Conservation (phyloP, 2,888 invertebrate genomes). For the Synergus japonicus region DNA sequence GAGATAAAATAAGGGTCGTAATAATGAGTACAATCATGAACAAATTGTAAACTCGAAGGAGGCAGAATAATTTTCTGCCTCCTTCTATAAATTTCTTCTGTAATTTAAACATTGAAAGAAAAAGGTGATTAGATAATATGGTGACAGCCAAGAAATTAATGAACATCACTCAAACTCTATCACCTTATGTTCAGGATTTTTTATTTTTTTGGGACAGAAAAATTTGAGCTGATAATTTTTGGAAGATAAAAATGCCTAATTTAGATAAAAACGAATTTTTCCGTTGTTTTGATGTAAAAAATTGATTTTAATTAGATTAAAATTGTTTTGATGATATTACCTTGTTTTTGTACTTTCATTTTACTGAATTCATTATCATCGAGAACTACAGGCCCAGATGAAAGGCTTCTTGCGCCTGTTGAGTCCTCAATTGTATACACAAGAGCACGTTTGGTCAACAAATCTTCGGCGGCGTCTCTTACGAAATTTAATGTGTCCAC, state of each 20-base stretch:
- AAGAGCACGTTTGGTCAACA: slow-evolving; percentile 72
- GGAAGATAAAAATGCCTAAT: background rate
- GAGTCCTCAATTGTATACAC: slow-evolving; percentile 71
- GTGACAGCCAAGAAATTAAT: background rate
- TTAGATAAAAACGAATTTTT: slow-evolving; percentile 3
- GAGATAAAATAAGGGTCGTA: background rate
- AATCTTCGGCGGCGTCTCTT: slow-evolving; percentile 68
- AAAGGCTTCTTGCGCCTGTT: slow-evolving; percentile 61
- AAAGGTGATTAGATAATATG: background rate
- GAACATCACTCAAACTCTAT: background rate
- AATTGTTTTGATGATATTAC: slow-evolving; percentile 25
- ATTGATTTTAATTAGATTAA: background rate
- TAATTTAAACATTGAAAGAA: background rate
- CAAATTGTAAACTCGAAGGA: background rate
- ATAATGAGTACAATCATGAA: background rate
- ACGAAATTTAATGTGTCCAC: slow-evolving; percentile 69
- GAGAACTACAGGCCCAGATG: slow-evolving; percentile 65
- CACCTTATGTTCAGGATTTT: background rate
- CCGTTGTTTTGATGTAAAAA: background rate
- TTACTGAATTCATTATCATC: slow-evolving; percentile 71
- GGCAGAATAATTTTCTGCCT: background rate
- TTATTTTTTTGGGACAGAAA: background rate
- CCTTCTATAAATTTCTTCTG: too few relatives aligned
- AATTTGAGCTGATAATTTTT: too few relatives aligned
- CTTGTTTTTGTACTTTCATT: slow-evolving; percentile 60